Evolutionary conservation across 2,888 invertebrate genomes (phyloP).

Genomic region (Hemicrepidius hirtus): DNA sequence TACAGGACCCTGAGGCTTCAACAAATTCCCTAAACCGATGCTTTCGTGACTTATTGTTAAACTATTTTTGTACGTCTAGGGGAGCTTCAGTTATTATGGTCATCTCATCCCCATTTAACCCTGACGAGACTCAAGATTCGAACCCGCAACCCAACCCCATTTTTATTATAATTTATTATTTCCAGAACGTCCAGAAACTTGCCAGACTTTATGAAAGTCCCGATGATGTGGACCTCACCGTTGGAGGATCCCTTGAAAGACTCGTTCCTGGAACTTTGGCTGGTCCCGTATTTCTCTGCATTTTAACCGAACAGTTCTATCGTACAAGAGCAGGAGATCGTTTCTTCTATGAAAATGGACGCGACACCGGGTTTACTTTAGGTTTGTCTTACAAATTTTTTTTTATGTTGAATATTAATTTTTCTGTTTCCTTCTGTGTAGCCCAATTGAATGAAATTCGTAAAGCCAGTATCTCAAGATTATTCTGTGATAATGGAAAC

Average conservation of each 20-base stretch:
- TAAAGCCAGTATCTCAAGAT: conserved; percentile 83
- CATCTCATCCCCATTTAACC: too few species aligned
- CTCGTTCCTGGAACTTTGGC: conserved; percentile 85
- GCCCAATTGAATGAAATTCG: conserved; percentile 85
- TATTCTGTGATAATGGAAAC: conserved; percentile 88
- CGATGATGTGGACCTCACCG: conserved; percentile 90
- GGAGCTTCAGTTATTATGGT: too few species aligned
- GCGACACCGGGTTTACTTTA: conserved; percentile 79
- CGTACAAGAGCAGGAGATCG: conserved; percentile 90
- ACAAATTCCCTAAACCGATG: too few species aligned
- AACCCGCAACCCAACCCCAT: too few species aligned
- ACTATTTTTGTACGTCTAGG: too few species aligned
- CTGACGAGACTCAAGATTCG: too few species aligned
- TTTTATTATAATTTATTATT: too few species aligned
- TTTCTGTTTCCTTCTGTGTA: conserved; percentile 55
- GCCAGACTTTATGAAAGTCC: conserved; percentile 80
- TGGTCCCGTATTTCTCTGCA: conserved; percentile 92
- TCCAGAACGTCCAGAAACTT: conserved; percentile 80
- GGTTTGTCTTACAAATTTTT: conserved; percentile 69
- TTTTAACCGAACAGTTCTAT: conserved; percentile 91
- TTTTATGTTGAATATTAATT: too few species aligned
- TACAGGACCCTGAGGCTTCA: too few species aligned
- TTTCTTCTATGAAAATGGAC: conserved; percentile 87
- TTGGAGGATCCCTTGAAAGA: conserved; percentile 87
- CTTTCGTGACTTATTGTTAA: too few species aligned